Percentiles rank a stretch among this genome's conserved stretches.
Evolutionary conservation across 2,113 vertebrate genomes (phyloP).

Genomic region (Callipepla squamata): DNA sequence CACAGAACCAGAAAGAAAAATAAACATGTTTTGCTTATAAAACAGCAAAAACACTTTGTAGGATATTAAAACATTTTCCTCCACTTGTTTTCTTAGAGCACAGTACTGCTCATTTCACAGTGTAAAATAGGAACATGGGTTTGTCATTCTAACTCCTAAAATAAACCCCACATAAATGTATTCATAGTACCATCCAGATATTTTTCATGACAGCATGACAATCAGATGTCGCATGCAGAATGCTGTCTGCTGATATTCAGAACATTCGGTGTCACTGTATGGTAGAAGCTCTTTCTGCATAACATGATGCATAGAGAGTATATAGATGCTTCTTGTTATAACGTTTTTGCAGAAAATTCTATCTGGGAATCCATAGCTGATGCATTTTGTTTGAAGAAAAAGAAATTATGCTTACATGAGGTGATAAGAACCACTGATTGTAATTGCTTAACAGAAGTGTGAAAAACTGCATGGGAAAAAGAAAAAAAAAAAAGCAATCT

Average conservation of each 20-base stretch:
- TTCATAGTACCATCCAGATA: constrained; percentile 3
- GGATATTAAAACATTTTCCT: constrained; percentile 14
- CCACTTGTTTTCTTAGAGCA: constrained; percentile 12
- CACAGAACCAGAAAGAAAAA: neutral
- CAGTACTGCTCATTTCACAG: neutral
- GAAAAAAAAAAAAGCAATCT: neutral
- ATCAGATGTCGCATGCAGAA: constrained; percentile 47
- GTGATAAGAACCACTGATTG: neutral
- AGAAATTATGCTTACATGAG: neutral
- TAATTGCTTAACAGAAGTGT: neutral
- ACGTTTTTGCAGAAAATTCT: neutral
- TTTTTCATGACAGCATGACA: constrained; percentile 28
- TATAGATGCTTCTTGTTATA: neutral
- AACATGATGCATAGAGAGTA: neutral
- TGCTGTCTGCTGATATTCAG: neutral
- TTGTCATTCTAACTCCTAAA: constrained; percentile 37
- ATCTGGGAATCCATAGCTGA: neutral
- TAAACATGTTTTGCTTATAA: constrained; percentile 14
- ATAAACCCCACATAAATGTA: neutral
- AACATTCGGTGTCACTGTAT: neutral
- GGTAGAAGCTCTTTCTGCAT: neutral
- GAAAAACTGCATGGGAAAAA: neutral
- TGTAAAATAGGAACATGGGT: neutral
- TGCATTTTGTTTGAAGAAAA: neutral
- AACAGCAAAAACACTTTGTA: neutral